Base-by-base conservation (phyloP, 2,888 invertebrate species). In the Spialia ferax region DNA sequence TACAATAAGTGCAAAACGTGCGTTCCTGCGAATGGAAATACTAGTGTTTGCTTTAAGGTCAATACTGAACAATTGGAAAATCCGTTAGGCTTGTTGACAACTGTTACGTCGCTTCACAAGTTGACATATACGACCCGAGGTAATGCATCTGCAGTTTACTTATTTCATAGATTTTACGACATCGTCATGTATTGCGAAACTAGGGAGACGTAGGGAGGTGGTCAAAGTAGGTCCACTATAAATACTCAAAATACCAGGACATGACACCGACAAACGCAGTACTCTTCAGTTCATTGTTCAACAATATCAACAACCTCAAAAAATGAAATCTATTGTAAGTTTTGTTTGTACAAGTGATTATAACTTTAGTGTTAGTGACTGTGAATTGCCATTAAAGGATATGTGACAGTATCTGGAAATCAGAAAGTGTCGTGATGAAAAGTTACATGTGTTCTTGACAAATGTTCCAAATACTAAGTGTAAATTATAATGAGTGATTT, bases 241-340 rank as follows among this genome's bases (percentile, higher is more conserved):
- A 90, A 93, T 89, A 89, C 84, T 78, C 78, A 83, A 84, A 83
- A 81, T 88, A 85, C 82, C 87, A 87, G 88, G 89, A 86, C 86
- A 78, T 79, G 76, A 81, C 72, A 80, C 75, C 81, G 89, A 87
- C 88, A 92, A 87, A 91, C 84, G 72, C 74, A 70, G 70, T 71
- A 72, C 79, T 79, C 81, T 73, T 80, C 79, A 76, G 77, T 80
- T 81, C 77, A 82, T 79, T 76, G 73, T 80, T 75, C 75, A 82
- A 75, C 80, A 81, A 74, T 74, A 45, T 18, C 45, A 76, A 84
- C 80, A 73, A 69, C 69, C 74, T 79, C n/a, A 78, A 89, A 66
- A 84, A 85, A 93, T 93, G 93, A 92, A 91, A 83, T 87, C 84
- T 76, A 82, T 91, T 85, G 93, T 93, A 90, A 93, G 93, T 93